Base-by-base conservation (phyloP, 2,113 vertebrate species). In the Procavia capensis region DNA sequence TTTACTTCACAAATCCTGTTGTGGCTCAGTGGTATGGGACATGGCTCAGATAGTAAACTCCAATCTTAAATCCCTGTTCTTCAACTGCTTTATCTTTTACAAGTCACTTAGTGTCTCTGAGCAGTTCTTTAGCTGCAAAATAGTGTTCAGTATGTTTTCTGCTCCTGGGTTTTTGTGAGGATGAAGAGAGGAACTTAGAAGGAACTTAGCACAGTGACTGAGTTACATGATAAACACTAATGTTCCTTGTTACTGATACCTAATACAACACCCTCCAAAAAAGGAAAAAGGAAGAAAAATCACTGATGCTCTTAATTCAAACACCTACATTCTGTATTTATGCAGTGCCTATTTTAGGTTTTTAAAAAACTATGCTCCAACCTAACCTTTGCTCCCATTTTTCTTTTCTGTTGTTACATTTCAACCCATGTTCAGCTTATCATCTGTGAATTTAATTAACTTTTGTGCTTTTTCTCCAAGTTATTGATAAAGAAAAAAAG, bases 371-470 rank as follows among this genome's bases (percentile, higher is more conserved):
- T 85, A 75, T 43, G 29, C 22, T 85, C 22, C 81, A 94, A 57
- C 3, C 47, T 90, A 74, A 81, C 82, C 20, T 92, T 88, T 81
- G n/a, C 22, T 95, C 36, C 14, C 84, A 20, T 85, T 89, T 96
- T 70, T 70, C 64, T 82, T 94, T 90, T 80, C 31, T 93, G 7
- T 66, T 63, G 17, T 78, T 86, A 57, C 41, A 36, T 86, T 75
- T 94, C 31, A 88, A 4, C 76, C 11, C 47, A 31, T 72, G n/a
- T 74, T 88, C 78, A 84, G 9, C 34, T 43, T 87, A 54, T 50
- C 31, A 41, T 88, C 6, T 95, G 31, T 17, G 84, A 74, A 88
- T 82, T 90, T 95, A 89, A 59, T 86, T 96, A 94, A 20, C 9
- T 78, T 89, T 90, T 74, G 8, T 80, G 39, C 41, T 89, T 87